Conservation (phyloP, 2,888 invertebrate genomes). For the Zaprionus bogoriensis region DNA sequence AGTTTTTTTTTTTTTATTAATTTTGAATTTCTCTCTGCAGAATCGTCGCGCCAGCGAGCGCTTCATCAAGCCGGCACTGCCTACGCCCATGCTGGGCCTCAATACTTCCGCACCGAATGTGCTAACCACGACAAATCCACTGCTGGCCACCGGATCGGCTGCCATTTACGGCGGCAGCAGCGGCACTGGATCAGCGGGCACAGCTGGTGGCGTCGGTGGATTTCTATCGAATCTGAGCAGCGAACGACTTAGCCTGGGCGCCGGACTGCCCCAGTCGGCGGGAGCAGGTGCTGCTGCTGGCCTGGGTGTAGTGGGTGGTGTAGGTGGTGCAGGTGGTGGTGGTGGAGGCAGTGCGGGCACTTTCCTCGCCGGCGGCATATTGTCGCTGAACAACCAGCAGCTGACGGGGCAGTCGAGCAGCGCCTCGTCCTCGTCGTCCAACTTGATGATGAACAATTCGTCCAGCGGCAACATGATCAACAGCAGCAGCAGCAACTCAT, state of each 20-base stretch:
- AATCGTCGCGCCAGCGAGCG: constrained; percentile 89
- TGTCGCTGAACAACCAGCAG: constrained; percentile 48
- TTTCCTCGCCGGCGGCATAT: constrained; percentile 61
- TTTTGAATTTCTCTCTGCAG: constrained; percentile 73
- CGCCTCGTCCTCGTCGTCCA: constrained; percentile 66
- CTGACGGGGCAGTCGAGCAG: constrained; percentile 41
- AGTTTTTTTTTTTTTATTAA: background rate
- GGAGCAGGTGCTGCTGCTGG: constrained; percentile 7
- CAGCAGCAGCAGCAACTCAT: constrained; percentile 78
- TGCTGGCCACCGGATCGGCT: constrained; percentile 62
- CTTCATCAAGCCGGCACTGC: constrained; percentile 94
- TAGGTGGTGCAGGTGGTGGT: no score
- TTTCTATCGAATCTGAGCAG: constrained; percentile 75
- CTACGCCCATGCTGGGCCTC: constrained; percentile 85
- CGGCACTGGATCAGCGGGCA: constrained; percentile 21
- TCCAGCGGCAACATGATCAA: constrained; percentile 79
- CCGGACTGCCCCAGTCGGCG: background rate
- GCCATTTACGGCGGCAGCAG: constrained; percentile 39
- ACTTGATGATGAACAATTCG: constrained; percentile 81
- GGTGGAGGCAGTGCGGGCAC: constrained; percentile 43
- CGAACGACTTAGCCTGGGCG: constrained; percentile 72
- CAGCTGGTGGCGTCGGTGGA: constrained; percentile 41
- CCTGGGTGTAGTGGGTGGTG: no score
- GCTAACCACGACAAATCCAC: constrained; percentile 74
- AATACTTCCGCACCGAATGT: constrained; percentile 83